These are phyloP conservation scores for Melipona beecheii DNA, from an alignment of 2,888 invertebrate species.

Conservation along the genomic window DNA sequence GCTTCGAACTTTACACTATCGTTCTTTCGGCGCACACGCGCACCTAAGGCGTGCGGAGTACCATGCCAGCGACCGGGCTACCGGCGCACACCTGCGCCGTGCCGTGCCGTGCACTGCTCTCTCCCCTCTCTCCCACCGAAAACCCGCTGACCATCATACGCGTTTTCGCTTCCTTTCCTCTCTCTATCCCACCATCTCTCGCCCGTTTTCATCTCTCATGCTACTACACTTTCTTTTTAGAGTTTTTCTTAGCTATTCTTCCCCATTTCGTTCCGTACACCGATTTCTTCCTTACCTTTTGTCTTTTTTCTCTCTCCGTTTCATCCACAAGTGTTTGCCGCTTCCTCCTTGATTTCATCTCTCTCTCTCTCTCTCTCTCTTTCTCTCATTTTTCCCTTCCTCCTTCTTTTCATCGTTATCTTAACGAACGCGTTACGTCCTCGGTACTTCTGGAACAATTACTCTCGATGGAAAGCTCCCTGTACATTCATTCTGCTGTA, in stretches of 20 bases:
- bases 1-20: not conserved
- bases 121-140: slow-evolving; percentile 17
- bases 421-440: not conserved
- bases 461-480: not conserved
- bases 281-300: slow-evolving; percentile 1
- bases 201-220: not conserved
- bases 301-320: not conserved
- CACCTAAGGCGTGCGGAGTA: slow-evolving; percentile 66
- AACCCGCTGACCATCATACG: slow-evolving; percentile 32
- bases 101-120: slow-evolving; percentile 46
- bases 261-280: not conserved
- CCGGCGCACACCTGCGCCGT: slow-evolving; percentile 79
- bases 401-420: not conserved
- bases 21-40: slow-evolving; percentile 54
- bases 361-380: not conserved
- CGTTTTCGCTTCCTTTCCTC: not conserved
- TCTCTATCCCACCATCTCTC: not conserved
- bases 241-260: not conserved
- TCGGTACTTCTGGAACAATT: not conserved
- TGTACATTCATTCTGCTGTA: not conserved
- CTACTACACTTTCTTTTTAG: slow-evolving; percentile 9
- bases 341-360: slow-evolving; percentile 4
- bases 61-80: slow-evolving; percentile 76
- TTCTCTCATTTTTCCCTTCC: not conserved
- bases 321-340: not conserved